Base-by-base conservation (phyloP, 2,888 invertebrate species). In the Plagodis dolabraria region DNA sequence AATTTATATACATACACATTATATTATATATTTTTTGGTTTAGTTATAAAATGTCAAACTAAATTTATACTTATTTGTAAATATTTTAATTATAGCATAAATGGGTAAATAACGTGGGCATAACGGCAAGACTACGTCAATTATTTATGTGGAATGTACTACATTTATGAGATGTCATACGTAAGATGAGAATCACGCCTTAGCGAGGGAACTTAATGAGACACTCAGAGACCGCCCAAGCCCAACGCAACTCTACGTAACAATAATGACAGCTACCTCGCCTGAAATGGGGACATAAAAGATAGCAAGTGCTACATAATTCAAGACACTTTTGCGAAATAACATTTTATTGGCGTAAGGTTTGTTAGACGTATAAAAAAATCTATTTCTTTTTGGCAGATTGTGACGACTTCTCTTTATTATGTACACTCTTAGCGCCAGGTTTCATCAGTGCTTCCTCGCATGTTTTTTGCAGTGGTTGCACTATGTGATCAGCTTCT, bases 401-500 rank as follows among this genome's bases (percentile, higher is more conserved):
- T 9, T 49, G 40, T 10, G 61, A 33, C 38, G 44, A 47, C 60
- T 81, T 86, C 47, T 59, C 77, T 57, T 71, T 78, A 10, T 74
- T 76, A 11, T 50, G 47, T 5, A 44, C 50, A 2, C 62, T 55
- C 67, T 76, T 83, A 0, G 58, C 63, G 4, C 61, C 61, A 6
- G 53, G 47, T 60, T 82, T 86, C 0, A 12, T 22, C 4, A 74
- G 12, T 10, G 63, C 68, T 10, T 85, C 85, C 2, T 80, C 82
- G 0, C 85, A 65, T 5, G 75, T 61, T 40, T 71, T 77, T 46
- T 77, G 78, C 12, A 87, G 33, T 6, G 86, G 83, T 11, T 62
- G 10, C 33, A 86, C 36, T 6, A 64, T 63, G 7, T 81, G 75
- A 53, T 89, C 87, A 1, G 83, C 88, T 8, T 76, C 63, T 47